Conservation (phyloP, 2,113 vertebrate species). For the Atrichornis clamosus region DNA sequence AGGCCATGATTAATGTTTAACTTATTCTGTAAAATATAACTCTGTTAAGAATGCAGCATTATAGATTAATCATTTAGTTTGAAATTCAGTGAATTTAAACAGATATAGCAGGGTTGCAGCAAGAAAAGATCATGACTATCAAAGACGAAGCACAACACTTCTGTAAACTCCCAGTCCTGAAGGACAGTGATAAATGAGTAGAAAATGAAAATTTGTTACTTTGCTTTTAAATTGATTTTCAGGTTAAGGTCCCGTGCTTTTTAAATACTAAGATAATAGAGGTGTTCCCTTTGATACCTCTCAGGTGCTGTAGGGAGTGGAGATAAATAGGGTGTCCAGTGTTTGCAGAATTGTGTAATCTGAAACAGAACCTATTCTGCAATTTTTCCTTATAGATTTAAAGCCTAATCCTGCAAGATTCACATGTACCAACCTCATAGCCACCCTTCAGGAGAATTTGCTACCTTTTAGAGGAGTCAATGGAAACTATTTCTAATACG, state of each 20-base stretch:
- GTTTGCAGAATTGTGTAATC: background rate
- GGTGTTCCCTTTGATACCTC: background rate
- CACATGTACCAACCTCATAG: background rate
- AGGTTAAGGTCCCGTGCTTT: background rate
- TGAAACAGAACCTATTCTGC: background rate
- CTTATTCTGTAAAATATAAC: background rate
- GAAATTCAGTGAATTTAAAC: background rate
- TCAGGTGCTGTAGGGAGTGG: background rate
- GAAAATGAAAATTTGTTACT: background rate
- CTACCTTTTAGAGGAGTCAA: background rate
- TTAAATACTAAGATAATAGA: background rate
- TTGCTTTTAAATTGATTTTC: background rate
- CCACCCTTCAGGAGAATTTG: fast-evolving
- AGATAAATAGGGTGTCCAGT: background rate
- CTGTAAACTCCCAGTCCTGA: background rate
- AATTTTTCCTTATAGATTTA: background rate
- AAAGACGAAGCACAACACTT: background rate
- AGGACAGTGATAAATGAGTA: background rate
- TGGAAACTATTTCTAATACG: fast-evolving
- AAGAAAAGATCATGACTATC: background rate
- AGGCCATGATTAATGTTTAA: background rate
- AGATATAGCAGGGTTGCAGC: background rate
- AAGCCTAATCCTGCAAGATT: background rate
- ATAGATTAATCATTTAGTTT: background rate
- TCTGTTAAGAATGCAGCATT: background rate